Evolutionary conservation across 2,888 invertebrate genomes (phyloP), one percentile per base, ranked within the genome.

Genomic region (Helleia helle): DNA sequence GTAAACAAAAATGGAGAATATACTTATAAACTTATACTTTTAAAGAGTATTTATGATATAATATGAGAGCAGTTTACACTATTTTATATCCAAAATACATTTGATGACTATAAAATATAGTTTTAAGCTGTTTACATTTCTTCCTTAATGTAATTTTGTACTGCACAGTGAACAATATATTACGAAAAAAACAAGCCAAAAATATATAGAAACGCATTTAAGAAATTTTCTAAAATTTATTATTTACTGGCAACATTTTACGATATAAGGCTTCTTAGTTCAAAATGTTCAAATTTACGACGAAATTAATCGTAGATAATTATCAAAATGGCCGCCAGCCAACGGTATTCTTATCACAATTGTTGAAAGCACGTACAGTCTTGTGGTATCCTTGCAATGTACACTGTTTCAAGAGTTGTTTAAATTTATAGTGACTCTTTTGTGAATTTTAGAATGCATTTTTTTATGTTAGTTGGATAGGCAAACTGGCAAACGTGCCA

Each of bases 1-100:
- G n/a, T n/a, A n/a, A 4, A 15, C 14, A 15, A 15, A 30, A 56
- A 58, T 54, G 51, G n/a, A n/a, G n/a, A n/a, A n/a, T 51, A 50
- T 51, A 49, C 28, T 31, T 29, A 18, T 18, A 18, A 18, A 18
- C 6, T 6, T 6, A 18, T 18, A 18, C 18, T 18, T 18, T 18
- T 18, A 18, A 4, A 18, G 6, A 18, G 6, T 18, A 18, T 18
- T 18, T 18, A 18, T 18, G 18, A 18, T 18, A 18, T 18, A 3
- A 18, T 18, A 18, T 18, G 6, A 6, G 6, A 3, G 18, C 18
- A 4, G 18, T 18, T 18, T n/a, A n/a, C n/a, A n/a, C n/a, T n/a
- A n/a, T n/a, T n/a, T n/a, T n/a, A n/a, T n/a, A n/a, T n/a, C n/a
- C n/a, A n/a, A n/a, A n/a, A n/a, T n/a, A n/a, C n/a, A n/a, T n/a